Percentiles rank a stretch among this genome's conserved stretches.
These are phyloP conservation scores for Oncorhynchus nerka DNA, from an alignment of 2,113 vertebrate species.

Conservation along the genomic window DNA sequence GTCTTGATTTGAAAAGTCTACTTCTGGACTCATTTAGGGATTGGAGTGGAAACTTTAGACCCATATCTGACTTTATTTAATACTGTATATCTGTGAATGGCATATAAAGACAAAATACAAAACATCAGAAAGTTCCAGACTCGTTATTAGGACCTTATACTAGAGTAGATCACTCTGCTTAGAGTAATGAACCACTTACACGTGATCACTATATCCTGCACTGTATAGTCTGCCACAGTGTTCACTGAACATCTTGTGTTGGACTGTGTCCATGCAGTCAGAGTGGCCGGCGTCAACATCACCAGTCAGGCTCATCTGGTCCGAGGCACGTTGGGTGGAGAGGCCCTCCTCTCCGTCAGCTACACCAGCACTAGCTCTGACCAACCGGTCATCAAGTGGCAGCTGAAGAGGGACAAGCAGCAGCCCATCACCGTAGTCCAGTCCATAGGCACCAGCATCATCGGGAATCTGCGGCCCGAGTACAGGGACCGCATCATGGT, in stretches of 20 bases:
- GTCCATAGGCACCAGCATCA: conserved; percentile 92
- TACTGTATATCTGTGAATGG: too few relatives aligned
- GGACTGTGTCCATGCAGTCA: conserved; percentile 65
- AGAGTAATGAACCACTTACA: too few relatives aligned
- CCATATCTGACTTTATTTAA: too few relatives aligned
- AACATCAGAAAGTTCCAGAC: too few relatives aligned
- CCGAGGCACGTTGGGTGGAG: conserved; percentile 83
- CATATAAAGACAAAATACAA: too few relatives aligned
- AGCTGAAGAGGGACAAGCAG: conserved; percentile 84
- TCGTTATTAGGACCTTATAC: too few relatives aligned
- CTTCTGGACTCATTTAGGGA: too few relatives aligned
- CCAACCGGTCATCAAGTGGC: conserved; percentile 95
- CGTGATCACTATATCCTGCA: too few relatives aligned
- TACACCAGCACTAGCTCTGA: conserved; percentile 89
- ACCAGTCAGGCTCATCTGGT: conserved; percentile 84
- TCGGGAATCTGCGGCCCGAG: conserved; percentile 88
- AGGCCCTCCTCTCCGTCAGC: conserved; percentile 89
- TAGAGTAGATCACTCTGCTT: too few relatives aligned
- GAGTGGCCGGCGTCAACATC: conserved; percentile 86
- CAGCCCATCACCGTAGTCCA: conserved; percentile 92
- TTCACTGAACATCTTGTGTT: neutral
- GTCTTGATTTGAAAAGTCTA: too few relatives aligned
- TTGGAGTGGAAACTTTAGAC: too few relatives aligned
- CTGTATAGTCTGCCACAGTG: too few relatives aligned
- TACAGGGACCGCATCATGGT: conserved; percentile 90